Evolutionary conservation across 1,140 invertebrate species (phyloP), one percentile per base, ranked within the genome.

Genomic region (Nasonia giraulti): DNA sequence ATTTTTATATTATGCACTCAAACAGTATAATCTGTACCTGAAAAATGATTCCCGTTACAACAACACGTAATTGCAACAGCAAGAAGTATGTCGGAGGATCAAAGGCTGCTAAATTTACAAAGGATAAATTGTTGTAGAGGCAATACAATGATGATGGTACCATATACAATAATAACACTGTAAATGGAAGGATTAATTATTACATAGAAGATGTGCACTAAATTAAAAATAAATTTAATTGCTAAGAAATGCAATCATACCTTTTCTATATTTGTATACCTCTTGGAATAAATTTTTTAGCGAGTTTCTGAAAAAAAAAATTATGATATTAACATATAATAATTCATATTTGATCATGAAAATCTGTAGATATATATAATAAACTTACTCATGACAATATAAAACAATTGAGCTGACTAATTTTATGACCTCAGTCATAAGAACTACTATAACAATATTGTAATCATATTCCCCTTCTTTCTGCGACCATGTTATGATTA

Each of bases 21-120:
- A 44, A 80, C 23, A n/a, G 1, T 8, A 50, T 27, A 27, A 62
- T 85, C 14, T 81, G 89, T 94, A 98, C 97, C 95, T 99, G 98
- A 94, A 98, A 99, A 44, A 99, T 93, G 85, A 99, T 93, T 78
- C 97, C 98, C 55, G 98, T 99, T 2, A 99, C 94, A 37, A 99
- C 97, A 40, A 99, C 98, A 89, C 98, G 93, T 80, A 99, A 95
- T 93, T 99, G 98, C 10, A 99, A 93, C n/a, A 99, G 93, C 37
- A 99, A 93, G 91, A 97, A 98, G 90, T 99, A 99, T 11, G 98
- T 98, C 11, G 98, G 99, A 8, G 98, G 98, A 91, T 99, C 98
- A 93, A 98, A 99, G 33, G 94, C 95, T 27, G 96, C 95, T 85
- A 99, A 93, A 94, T 99, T 99, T 31, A 97, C 94, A 93, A 98